phyloP scores from a whole-genome alignment of 1,140 invertebrate genomes.

The Drosophila sucinea region DNA sequence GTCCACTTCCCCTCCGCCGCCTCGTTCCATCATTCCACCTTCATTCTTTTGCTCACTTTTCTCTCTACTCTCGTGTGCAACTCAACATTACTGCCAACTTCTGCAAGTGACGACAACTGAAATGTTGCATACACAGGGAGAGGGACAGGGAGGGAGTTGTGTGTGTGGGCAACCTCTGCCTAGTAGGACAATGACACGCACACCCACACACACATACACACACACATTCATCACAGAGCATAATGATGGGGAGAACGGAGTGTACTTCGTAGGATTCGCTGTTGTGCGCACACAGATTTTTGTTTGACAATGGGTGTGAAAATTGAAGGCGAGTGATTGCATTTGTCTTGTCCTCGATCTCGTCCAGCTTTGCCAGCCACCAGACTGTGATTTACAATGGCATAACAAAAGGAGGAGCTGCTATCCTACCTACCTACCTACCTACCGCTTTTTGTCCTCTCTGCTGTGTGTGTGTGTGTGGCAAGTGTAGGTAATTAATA shows the following conservation, averaged over 20 bases:
- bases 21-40: background rate
- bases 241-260: slow-evolving; percentile 60
- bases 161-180: slow-evolving; percentile 19
- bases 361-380: slow-evolving; percentile 7
- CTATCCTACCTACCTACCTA: background rate
- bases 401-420: slow-evolving; percentile 44
- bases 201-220: slow-evolving; percentile 6
- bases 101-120: slow-evolving; percentile 72
- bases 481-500: slow-evolving; percentile 73
- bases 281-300: slow-evolving; percentile 68
- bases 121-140: slow-evolving; percentile 47
- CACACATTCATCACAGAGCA: slow-evolving; percentile 62
- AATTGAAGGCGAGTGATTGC: slow-evolving; percentile 81
- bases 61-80: slow-evolving; percentile 41
- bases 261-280: slow-evolving; percentile 16
- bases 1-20: background rate
- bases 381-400: slow-evolving; percentile 40
- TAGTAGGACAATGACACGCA: slow-evolving; percentile 66
- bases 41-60: slow-evolving; percentile 37
- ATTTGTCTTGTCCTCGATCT: slow-evolving; percentile 44
- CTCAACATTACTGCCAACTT: slow-evolving; percentile 79
- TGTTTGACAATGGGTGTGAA: slow-evolving; percentile 79
- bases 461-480: slow-evolving; percentile 5
- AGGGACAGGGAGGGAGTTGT: slow-evolving; percentile 10
- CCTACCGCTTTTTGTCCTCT: slow-evolving; percentile 27